Evolutionary conservation across 1,140 invertebrate genomes (phyloP).

Genomic region (Musca vetustissima): DNA sequence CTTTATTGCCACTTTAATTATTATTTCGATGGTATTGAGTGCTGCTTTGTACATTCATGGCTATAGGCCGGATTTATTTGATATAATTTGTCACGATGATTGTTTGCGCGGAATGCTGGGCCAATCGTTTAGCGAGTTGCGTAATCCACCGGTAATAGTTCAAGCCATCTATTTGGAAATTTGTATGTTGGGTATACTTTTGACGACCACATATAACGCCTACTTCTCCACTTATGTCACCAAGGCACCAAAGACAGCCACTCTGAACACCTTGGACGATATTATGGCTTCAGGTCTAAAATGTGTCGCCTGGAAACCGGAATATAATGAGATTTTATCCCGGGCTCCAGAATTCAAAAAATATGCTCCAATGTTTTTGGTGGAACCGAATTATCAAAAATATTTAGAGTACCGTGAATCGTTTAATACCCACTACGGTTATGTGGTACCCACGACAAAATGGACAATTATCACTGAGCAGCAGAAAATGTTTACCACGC

Average conservation of each 20-base stretch:
- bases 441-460: conserved; percentile 38
- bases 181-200: conserved; percentile 41
- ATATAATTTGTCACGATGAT: conserved; percentile 42
- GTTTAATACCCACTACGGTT: conserved; percentile 39
- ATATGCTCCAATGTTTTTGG: conserved; percentile 40
- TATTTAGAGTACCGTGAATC: conserved; percentile 37
- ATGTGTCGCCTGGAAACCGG: conserved; percentile 35
- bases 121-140: conserved; percentile 42
- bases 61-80: conserved; percentile 32
- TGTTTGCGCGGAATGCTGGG: conserved; percentile 44
- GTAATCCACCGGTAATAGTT: conserved; percentile 33
- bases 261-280: conserved; percentile 39
- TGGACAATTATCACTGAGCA: conserved; percentile 43
- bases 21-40: conserved; percentile 32
- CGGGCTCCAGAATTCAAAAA: conserved; percentile 35
- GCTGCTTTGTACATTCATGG: conserved; percentile 34
- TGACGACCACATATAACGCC: conserved; percentile 48
- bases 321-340: conserved; percentile 40
- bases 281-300: conserved; percentile 38
- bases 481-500: conserved; percentile 42
- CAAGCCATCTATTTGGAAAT: conserved; percentile 45
- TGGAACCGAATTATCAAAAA: conserved; percentile 34
- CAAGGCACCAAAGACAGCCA: conserved; percentile 36
- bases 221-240: conserved; percentile 50
- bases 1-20: conserved; percentile 29